These are phyloP conservation scores for Crotalus helleri DNA, from an alignment of 2,113 vertebrate species.

Conservation along the genomic window DNA sequence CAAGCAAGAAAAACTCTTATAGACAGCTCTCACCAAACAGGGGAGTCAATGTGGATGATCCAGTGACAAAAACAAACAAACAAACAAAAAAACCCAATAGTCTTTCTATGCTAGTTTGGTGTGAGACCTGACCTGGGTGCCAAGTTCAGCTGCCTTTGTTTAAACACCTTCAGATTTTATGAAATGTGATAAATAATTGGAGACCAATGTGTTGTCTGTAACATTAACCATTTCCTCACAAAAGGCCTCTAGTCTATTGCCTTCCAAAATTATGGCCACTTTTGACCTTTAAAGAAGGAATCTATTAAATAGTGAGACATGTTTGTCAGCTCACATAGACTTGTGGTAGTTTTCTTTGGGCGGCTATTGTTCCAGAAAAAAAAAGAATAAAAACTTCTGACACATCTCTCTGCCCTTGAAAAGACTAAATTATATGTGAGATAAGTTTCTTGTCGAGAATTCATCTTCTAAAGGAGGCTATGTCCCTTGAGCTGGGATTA, in stretches of 20 bases:
- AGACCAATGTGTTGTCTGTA: slow-evolving; percentile 7
- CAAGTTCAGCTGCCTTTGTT: slow-evolving; percentile 56
- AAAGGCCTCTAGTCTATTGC: slow-evolving; percentile 5
- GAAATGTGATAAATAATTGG: slow-evolving; percentile 56
- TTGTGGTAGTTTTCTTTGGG: slow-evolving; percentile 26
- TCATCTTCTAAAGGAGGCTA: slow-evolving; percentile 39
- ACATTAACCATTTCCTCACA: slow-evolving; percentile 36
- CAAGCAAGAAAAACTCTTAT: slow-evolving; percentile 57
- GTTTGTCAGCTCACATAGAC: background rate
- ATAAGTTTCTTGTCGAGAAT: slow-evolving; percentile 43
- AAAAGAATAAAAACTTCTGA: slow-evolving; percentile 23
- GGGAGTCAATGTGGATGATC: slow-evolving; percentile 39
- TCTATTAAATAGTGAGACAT: background rate
- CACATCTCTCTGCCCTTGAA: background rate
- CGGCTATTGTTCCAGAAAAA: slow-evolving; percentile 31
- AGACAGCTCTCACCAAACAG: slow-evolving; percentile 55
- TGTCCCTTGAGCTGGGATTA: slow-evolving; percentile 58
- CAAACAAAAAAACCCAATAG: slow-evolving; percentile 27
- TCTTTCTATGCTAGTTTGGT: slow-evolving; percentile 58
- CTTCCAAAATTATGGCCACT: background rate
- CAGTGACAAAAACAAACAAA: slow-evolving; percentile 54
- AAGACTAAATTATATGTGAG: slow-evolving; percentile 49
- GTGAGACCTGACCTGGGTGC: slow-evolving; percentile 64
- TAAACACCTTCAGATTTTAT: slow-evolving; percentile 59
- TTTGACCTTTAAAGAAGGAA: background rate